Conservation (phyloP, 2,888 invertebrate species). For the Drosophila paramelanica region DNA sequence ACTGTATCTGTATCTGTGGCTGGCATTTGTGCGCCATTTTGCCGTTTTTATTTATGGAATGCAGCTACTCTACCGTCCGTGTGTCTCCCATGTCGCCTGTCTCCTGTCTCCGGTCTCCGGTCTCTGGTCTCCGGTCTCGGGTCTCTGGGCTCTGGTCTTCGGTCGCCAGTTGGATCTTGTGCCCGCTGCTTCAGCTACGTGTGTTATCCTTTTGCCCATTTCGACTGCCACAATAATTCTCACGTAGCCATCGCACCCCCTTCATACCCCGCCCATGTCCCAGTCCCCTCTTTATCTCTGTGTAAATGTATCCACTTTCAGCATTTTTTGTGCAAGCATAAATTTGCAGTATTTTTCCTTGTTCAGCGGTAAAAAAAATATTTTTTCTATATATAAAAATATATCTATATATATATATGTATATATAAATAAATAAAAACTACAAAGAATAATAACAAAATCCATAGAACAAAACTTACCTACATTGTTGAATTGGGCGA, state of each 20-base stretch:
- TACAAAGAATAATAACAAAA: constrained; percentile 9
- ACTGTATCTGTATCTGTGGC: constrained; percentile 35
- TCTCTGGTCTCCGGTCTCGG: background rate
- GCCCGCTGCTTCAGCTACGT: constrained; percentile 35
- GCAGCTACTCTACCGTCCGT: constrained; percentile 68
- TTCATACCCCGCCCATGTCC: constrained; percentile 12
- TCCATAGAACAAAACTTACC: constrained; percentile 55
- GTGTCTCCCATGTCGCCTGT: constrained; percentile 8
- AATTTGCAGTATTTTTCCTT: constrained; percentile 71
- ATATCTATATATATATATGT: background rate
- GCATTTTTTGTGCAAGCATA: constrained; percentile 64
- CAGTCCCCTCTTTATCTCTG: constrained; percentile 18
- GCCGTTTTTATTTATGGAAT: constrained; percentile 77
- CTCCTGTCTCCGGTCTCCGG: constrained; percentile 12
- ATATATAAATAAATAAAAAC: constrained; percentile 7
- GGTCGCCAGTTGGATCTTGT: constrained; percentile 19
- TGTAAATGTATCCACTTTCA: constrained; percentile 65
- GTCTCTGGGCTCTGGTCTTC: constrained; percentile 15
- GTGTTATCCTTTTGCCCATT: constrained; percentile 72
- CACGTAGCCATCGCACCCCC: constrained; percentile 55
- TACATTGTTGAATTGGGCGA: constrained; percentile 23
- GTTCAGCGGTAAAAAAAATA: constrained; percentile 24
- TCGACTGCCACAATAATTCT: constrained; percentile 73
- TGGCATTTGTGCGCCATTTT: constrained; percentile 75
- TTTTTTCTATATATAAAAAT: background rate